Percentiles rank a stretch among this genome's conserved stretches.
Evolutionary conservation across 2,797 vertebrate species (phyloP).

Genomic region (Arnoldichthys spilopterus): DNA sequence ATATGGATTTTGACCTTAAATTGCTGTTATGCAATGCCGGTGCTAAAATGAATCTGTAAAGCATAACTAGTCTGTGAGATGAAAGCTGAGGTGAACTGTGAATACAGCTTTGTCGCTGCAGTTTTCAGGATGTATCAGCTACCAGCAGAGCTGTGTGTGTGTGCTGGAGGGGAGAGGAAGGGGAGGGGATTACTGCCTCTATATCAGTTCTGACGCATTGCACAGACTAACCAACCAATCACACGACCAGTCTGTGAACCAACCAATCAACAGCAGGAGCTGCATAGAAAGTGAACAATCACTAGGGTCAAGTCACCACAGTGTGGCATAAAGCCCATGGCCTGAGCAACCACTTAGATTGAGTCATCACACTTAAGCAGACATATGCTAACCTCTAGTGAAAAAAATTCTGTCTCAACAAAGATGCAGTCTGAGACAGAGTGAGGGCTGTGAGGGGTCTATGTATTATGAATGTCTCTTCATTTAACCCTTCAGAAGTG

Average conservation of each 20-base stretch:
- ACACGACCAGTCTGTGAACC: constrained; percentile 8
- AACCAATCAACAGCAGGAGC: constrained; percentile 35
- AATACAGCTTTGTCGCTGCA: neutral
- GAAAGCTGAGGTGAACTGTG: constrained; percentile 20
- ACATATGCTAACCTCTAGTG: constrained; percentile 9
- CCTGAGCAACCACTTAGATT: neutral
- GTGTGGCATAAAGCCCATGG: constrained; percentile 12
- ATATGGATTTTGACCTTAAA: constrained; percentile 3
- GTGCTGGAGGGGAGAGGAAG: constrained; percentile 55
- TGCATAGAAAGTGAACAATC: constrained; percentile 25
- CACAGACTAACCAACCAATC: constrained; percentile 28
- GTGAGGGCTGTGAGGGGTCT: neutral
- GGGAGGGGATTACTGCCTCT: constrained; percentile 56
- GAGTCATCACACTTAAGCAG: constrained; percentile 23
- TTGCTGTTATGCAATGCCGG: constrained; percentile 5
- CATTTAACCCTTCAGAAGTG: neutral
- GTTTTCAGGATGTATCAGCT: constrained; percentile 9
- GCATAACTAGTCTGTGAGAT: neutral
- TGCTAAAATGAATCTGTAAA: constrained; percentile 10
- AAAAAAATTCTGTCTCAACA: neutral
- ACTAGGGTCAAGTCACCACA: constrained; percentile 22
- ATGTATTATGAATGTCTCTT: neutral
- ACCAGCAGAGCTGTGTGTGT: constrained; percentile 4
- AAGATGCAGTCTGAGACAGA: neutral
- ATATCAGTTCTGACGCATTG: constrained; percentile 55